Conservation (phyloP, 2,888 invertebrate genomes). For the Acrocera orbiculus region DNA sequence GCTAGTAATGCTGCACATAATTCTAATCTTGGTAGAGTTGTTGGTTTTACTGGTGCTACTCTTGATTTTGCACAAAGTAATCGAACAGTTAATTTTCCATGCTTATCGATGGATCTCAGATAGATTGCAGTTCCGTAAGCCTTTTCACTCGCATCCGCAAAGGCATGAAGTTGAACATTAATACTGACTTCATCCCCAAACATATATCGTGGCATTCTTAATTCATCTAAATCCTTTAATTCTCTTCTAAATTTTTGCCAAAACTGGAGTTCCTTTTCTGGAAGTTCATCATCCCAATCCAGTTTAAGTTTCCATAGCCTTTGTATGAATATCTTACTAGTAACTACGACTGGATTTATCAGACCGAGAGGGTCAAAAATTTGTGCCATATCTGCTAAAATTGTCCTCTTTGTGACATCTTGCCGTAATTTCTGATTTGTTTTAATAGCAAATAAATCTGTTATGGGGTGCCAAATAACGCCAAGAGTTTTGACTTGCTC, state of each 20-base stretch:
- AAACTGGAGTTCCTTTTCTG: background rate
- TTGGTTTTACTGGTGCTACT: constrained; percentile 11
- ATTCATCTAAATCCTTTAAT: background rate
- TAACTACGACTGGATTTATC: background rate
- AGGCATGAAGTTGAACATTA: too few relatives aligned
- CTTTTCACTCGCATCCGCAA: constrained; percentile 4
- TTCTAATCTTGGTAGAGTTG: constrained; percentile 14
- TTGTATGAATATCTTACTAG: constrained; percentile 1
- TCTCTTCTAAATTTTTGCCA: background rate
- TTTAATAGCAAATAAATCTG: background rate
- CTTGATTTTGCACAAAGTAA: constrained; percentile 7
- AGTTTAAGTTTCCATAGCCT: background rate
- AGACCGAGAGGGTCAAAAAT: constrained; percentile 2
- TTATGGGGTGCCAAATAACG: background rate
- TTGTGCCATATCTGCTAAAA: constrained; percentile 1
- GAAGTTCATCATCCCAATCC: background rate
- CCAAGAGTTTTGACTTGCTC: background rate
- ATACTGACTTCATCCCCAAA: too few relatives aligned
- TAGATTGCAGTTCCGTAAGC: constrained; percentile 5
- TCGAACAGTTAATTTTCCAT: constrained; percentile 7
- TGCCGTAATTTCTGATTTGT: constrained; percentile 18
- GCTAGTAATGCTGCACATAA: constrained; percentile 9
- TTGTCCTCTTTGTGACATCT: constrained; percentile 4
- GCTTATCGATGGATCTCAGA: background rate
- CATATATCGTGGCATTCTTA: background rate